Evolutionary conservation across 2,888 invertebrate species (phyloP).

Genomic region (Bruchidius siliquastri): DNA sequence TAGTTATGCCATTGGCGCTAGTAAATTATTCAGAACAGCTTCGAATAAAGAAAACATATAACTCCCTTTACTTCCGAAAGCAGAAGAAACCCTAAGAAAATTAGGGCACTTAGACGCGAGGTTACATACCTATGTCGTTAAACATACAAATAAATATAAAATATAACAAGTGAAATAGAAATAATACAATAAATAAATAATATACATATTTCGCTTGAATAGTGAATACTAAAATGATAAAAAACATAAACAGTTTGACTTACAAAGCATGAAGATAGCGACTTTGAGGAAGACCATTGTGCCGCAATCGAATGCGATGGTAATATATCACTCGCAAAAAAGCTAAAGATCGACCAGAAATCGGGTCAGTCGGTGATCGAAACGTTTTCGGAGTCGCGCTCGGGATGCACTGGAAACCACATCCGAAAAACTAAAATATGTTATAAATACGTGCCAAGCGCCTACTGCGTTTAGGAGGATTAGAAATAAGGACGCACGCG

Average conservation of each 20-base stretch:
- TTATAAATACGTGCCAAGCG: conserved; percentile 32
- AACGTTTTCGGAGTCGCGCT: conserved; percentile 9
- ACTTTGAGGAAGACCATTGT: conserved; percentile 7
- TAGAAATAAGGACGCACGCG: conserved; percentile 18
- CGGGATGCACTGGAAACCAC: conserved; percentile 17
- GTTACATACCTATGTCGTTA: too few species aligned
- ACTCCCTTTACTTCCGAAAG: too few species aligned
- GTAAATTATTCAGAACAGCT: too few species aligned
- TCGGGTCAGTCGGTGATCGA: conserved; percentile 1
- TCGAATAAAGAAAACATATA: too few species aligned
- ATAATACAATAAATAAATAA: too few species aligned
- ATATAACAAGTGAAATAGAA: too few species aligned
- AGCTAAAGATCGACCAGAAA: conserved; percentile 2
- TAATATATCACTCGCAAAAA: conserved; percentile 1
- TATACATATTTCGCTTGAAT: too few species aligned
- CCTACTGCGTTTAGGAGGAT: conserved; percentile 16
- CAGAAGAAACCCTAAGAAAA: too few species aligned
- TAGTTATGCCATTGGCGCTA: too few species aligned
- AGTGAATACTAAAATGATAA: background rate
- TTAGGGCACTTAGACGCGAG: too few species aligned
- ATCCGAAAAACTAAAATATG: conserved; percentile 21
- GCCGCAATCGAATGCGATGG: background rate
- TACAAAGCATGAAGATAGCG: conserved; percentile 3
- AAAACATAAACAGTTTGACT: background rate
- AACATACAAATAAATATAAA: too few species aligned